Conservation (phyloP, 2,797 vertebrate species). For the Alfaro cultratus region DNA sequence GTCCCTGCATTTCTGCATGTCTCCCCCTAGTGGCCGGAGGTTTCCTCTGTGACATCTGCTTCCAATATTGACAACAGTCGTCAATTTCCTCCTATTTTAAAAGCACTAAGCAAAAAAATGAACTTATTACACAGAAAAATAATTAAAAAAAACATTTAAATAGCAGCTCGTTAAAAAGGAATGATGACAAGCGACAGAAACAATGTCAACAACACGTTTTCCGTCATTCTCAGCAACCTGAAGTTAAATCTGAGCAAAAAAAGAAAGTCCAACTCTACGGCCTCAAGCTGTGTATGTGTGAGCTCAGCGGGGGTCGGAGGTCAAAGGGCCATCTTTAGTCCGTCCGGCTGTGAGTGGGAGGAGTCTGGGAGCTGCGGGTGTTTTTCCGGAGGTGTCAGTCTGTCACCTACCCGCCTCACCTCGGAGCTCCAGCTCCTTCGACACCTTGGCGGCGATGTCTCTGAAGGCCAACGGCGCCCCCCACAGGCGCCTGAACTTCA, state of each 20-base stretch:
- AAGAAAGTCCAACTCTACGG: constrained; percentile 46
- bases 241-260: constrained; percentile 43
- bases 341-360: constrained; percentile 51
- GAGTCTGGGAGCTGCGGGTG: constrained; percentile 58
- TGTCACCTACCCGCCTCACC: constrained; percentile 66
- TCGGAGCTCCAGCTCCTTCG: constrained; percentile 90
- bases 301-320: constrained; percentile 65
- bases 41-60: constrained; percentile 43
- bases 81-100: constrained; percentile 50
- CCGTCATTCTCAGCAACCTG: constrained; percentile 37
- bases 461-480: constrained; percentile 90
- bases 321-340: constrained; percentile 55
- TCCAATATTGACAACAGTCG: constrained; percentile 18
- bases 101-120: constrained; percentile 59
- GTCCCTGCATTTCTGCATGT: constrained; percentile 70
- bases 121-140: constrained; percentile 53
- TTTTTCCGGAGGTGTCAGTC: constrained; percentile 56
- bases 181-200: constrained; percentile 70
- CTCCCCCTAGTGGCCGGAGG: constrained; percentile 67
- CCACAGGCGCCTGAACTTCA: constrained; percentile 88
- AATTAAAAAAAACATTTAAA: constrained; percentile 66
- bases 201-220: constrained; percentile 46
- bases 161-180: constrained; percentile 83
- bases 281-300: constrained; percentile 47
- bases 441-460: constrained; percentile 89